Conservation (phyloP, 1,140 invertebrate species). For the Planococcus citri region DNA sequence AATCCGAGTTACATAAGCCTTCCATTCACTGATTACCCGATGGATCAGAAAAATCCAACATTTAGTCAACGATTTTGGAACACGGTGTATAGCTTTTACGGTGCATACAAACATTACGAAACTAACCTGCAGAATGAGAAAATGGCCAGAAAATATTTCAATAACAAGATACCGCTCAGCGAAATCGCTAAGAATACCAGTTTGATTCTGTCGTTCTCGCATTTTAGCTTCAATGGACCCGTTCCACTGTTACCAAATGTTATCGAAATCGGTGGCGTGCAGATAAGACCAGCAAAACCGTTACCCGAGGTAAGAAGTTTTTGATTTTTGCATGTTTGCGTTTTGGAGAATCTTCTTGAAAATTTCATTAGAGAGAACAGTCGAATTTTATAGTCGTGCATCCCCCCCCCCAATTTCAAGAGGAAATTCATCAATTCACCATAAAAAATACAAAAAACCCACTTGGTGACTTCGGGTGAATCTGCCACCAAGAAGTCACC, state of each 20-base stretch:
- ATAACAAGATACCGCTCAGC: slow-evolving; percentile 24
- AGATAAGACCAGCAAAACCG: slow-evolving; percentile 22
- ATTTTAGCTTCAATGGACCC: slow-evolving; percentile 28
- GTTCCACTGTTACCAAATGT: slow-evolving; percentile 30
- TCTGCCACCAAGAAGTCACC: too few species aligned
- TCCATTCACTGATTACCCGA: background rate
- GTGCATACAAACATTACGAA: background rate
- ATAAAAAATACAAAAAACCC: too few species aligned
- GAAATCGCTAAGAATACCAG: slow-evolving; percentile 30
- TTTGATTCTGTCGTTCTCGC: slow-evolving; percentile 29
- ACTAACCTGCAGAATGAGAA: background rate
- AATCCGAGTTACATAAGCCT: slow-evolving; percentile 26
- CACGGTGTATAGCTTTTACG: slow-evolving; percentile 19
- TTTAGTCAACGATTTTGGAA: slow-evolving; percentile 26
- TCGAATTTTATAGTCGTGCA: too few species aligned
- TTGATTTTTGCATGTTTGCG: too few species aligned
- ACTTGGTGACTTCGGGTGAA: too few species aligned
- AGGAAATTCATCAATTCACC: too few species aligned
- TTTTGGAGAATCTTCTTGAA: too few species aligned
- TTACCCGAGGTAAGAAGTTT: slow-evolving; percentile 20
- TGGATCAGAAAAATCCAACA: slow-evolving; percentile 24
- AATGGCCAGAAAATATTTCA: slow-evolving; percentile 12
- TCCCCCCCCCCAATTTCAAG: too few species aligned
- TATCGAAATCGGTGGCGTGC: slow-evolving; percentile 32
- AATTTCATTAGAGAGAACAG: too few species aligned